Evolutionary conservation across 2,888 invertebrate species (phyloP), one percentile per base, ranked within the genome.

Genomic region (Ethmia dodecea): DNA sequence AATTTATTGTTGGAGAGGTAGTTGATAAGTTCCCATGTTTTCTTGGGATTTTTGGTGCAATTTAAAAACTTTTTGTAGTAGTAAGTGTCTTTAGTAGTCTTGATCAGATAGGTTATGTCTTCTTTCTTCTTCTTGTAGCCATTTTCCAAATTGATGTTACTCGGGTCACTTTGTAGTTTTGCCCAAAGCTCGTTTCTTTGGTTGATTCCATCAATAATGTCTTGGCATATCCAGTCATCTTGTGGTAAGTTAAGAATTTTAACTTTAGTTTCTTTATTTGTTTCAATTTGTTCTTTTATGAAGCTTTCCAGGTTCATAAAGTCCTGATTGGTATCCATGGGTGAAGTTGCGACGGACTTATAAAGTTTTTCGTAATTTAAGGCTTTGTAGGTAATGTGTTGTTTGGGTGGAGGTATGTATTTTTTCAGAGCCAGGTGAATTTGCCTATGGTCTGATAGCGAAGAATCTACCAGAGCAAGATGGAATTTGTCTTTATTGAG

Each of bases 151-250:
- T 31, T 5, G 6, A 39, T 16, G n/a, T 48, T 28, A 0, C 45
- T 12, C 2, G 42, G 41, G 9, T 43, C 30, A 5, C 32, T 28
- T 18, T 47, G 44, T 1, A 31, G 6, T 28, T 31, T 16, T 13
- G 20, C 14, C 50, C 51, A 49, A 22, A 50, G 1, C 2, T 9
- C 13, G 22, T 54, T 52, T 31, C 52, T 42, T 11, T 32, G 8
- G 9, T 39, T 42, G 5, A 56, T 54, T 18, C 15, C 28, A 5
- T 26, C 9, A n/a, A 51, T 40, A 0, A 53, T 38, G 4, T 38
- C 16, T 25, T 38, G 44, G 11, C 46, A 44, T 16, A 55, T 49
- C 52, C 53, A 55, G 13, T 52, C 48, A 9, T 43, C 20, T 13
- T 26, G 22, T 1, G 46, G 48, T 24, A 20, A 12, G 20, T 49